phyloP scores from a whole-genome alignment of 2,888 invertebrate genomes.

The Epistrophe eligans region DNA sequence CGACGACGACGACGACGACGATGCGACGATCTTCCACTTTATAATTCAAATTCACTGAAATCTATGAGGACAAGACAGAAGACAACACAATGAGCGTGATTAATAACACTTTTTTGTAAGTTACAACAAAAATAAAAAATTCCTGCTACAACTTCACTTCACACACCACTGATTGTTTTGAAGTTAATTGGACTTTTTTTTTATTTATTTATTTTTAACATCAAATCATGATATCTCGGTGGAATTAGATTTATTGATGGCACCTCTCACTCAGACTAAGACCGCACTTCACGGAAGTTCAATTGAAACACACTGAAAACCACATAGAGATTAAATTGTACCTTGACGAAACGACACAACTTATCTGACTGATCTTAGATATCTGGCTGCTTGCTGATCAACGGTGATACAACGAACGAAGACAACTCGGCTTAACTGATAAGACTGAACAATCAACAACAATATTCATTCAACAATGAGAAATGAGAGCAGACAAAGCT shows the following conservation, averaged over 20 bases:
- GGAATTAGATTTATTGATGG: slow-evolving; percentile 14
- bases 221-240: neutral
- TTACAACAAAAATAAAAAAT: neutral
- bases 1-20: too few species aligned
- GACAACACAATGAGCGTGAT: neutral
- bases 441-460: slow-evolving; percentile 49
- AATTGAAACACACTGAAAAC: slow-evolving; percentile 28
- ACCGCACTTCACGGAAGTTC: slow-evolving; percentile 34
- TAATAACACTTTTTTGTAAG: neutral
- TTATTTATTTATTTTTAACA: neutral
- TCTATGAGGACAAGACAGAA: neutral
- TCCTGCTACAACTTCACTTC: neutral
- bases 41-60: slow-evolving; percentile 30
- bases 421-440: slow-evolving; percentile 52
- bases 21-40: slow-evolving; percentile 18
- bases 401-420: slow-evolving; percentile 32
- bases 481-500: neutral
- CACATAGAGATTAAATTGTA: slow-evolving; percentile 51
- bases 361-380: slow-evolving; percentile 54
- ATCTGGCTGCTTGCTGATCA: slow-evolving; percentile 14
- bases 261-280: neutral
- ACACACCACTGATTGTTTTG: slow-evolving; percentile 11
- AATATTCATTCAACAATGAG: neutral
- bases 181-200: neutral
- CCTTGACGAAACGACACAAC: slow-evolving; percentile 42